phyloP scores from a whole-genome alignment of 2,888 invertebrate species.

The Loripinus fragilis region DNA sequence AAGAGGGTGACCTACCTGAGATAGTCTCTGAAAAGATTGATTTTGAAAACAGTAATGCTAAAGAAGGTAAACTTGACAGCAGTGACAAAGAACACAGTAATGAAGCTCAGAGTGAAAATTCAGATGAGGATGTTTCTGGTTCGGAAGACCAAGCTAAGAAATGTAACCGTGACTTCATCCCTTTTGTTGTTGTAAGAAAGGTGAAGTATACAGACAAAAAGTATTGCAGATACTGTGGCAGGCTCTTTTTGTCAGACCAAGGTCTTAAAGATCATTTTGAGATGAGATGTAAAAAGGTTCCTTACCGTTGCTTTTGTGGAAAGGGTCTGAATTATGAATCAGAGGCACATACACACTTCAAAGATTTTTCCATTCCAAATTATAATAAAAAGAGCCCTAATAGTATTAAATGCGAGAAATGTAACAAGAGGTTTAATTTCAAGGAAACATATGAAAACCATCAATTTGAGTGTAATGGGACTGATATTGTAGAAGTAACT shows the following conservation, averaged over 20 bases:
- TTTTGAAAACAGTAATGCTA: background rate
- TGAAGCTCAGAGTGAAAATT: background rate
- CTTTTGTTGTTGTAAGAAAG: conserved; percentile 5
- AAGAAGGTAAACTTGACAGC: background rate
- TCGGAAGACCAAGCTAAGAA: background rate
- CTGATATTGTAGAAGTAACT: background rate
- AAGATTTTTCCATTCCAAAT: background rate
- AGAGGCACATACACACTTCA: background rate
- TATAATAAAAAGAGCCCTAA: background rate
- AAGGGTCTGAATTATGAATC: background rate
- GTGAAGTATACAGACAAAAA: background rate
- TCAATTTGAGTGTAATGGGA: background rate
- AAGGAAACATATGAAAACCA: background rate
- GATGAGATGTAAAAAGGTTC: background rate
- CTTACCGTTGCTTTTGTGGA: background rate
- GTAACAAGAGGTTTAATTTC: background rate
- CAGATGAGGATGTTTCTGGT: background rate
- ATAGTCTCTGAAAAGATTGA: background rate
- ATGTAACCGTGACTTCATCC: background rate
- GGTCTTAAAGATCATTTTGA: background rate
- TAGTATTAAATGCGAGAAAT: background rate
- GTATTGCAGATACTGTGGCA: background rate
- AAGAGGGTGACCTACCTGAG: background rate
- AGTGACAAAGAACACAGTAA: too few species aligned
- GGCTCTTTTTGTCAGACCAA: background rate